A percentile compares a stretch with the other conserved stretches of the same genome.
Evolutionary conservation across 2,113 vertebrate species (phyloP).

Genomic region (Suricata suricatta): DNA sequence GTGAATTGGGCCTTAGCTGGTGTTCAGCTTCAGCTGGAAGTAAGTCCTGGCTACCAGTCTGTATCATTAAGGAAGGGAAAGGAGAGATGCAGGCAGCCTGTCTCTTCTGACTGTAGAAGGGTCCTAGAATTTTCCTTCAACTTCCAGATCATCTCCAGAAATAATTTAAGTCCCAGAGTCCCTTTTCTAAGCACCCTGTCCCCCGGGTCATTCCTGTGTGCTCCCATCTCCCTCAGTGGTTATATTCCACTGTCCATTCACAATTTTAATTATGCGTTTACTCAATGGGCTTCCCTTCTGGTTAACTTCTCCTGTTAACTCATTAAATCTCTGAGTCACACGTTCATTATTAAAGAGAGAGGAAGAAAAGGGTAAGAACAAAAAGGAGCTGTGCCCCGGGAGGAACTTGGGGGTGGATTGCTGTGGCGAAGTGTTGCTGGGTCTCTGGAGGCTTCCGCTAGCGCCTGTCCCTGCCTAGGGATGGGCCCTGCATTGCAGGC

Average conservation of each 20-base stretch:
- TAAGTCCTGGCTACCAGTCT: not conserved
- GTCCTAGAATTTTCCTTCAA: slow-evolving; percentile 35
- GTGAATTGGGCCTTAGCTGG: not conserved
- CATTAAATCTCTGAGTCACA: slow-evolving; percentile 80
- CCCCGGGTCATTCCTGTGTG: not conserved
- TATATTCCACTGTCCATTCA: slow-evolving; percentile 74
- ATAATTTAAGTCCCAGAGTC: not conserved
- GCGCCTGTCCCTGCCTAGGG: slow-evolving; percentile 33
- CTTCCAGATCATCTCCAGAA: slow-evolving; percentile 38
- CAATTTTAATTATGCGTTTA: slow-evolving; percentile 79
- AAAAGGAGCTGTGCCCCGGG: slow-evolving; percentile 67
- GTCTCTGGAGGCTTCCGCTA: slow-evolving; percentile 70
- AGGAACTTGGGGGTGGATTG: slow-evolving; percentile 76
- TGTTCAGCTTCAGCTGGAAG: slow-evolving; percentile 22
- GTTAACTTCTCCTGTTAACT: slow-evolving; percentile 82
- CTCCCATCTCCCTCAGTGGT: slow-evolving; percentile 27
- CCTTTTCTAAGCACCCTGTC: not conserved
- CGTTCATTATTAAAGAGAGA: slow-evolving; percentile 77
- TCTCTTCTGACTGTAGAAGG: not conserved
- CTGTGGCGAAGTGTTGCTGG: slow-evolving; percentile 72
- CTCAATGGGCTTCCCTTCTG: slow-evolving; percentile 79
- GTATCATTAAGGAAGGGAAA: not conserved
- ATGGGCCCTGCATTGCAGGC: slow-evolving; percentile 55
- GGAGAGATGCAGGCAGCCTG: not conserved
- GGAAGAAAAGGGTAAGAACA: slow-evolving; percentile 68